Evolutionary conservation across 2,888 invertebrate species (phyloP).

Genomic region (Scaptomyza polygonia): DNA sequence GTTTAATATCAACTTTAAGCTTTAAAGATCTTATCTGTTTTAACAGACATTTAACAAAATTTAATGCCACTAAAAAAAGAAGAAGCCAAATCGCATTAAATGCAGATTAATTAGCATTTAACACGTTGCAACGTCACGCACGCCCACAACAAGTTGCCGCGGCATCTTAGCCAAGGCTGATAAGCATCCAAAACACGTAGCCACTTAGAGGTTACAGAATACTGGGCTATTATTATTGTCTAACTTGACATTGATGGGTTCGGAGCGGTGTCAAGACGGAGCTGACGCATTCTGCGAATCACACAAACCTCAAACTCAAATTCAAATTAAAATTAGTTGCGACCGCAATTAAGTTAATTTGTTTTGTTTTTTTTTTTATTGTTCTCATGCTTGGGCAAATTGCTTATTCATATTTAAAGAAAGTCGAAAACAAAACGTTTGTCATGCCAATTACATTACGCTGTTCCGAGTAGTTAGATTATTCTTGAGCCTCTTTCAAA

Average conservation of each 20-base stretch:
- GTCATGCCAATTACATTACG: conserved; percentile 46
- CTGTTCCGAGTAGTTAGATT: too few species aligned
- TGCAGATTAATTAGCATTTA: conserved; percentile 21
- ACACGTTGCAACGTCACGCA: conserved; percentile 33
- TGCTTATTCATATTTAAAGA: conserved; percentile 56
- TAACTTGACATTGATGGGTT: conserved; percentile 44
- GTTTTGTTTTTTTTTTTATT: conserved; percentile 39
- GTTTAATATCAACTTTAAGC: neutral
- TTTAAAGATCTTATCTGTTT: neutral
- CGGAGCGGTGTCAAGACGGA: neutral
- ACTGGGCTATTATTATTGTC: too few species aligned
- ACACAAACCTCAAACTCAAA: conserved; percentile 25
- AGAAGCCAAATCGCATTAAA: conserved; percentile 2
- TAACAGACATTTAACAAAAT: neutral
- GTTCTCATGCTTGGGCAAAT: conserved; percentile 57
- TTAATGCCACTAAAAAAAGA: too few species aligned
- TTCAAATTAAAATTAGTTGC: conserved; percentile 47
- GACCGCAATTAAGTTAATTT: conserved; percentile 68
- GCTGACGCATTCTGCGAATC: conserved; percentile 40
- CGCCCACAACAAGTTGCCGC: conserved; percentile 35
- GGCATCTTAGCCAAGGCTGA: conserved; percentile 21
- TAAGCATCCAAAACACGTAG: conserved; percentile 41
- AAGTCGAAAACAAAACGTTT: conserved; percentile 54
- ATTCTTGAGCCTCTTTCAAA: too few species aligned
- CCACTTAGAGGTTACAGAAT: conserved; percentile 3